phyloP scores from a whole-genome alignment of 1,140 invertebrate genomes.

The Temnothorax curvispinosus region DNA sequence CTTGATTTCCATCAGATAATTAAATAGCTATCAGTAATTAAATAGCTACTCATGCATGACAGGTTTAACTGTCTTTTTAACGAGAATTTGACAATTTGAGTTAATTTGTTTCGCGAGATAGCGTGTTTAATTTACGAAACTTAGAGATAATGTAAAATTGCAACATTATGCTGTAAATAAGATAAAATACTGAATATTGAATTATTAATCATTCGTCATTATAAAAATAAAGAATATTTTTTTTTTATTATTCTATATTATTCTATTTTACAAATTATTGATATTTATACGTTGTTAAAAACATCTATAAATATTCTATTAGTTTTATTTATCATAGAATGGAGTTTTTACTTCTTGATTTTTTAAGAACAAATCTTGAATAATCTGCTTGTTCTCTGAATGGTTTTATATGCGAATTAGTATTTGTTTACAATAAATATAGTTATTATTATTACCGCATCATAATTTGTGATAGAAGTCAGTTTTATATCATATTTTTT shows the following conservation, averaged over 20 bases:
- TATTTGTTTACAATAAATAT: neutral
- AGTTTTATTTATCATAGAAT: neutral
- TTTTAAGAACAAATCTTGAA: neutral
- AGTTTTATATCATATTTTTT: neutral
- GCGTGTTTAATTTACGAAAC: neutral
- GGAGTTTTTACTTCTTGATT: neutral
- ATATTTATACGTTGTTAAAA: neutral
- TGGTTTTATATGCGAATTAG: neutral
- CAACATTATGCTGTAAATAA: neutral
- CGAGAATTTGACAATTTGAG: neutral
- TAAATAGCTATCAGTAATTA: neutral
- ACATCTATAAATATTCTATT: neutral
- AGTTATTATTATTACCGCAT: neutral
- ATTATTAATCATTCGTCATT: neutral
- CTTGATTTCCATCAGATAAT: neutral
- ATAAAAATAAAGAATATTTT: neutral
- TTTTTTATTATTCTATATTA: no score
- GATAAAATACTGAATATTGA: neutral
- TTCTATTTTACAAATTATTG: neutral
- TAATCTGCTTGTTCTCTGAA: neutral
- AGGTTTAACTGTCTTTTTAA: neutral
- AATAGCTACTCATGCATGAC: neutral
- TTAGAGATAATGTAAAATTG: constrained; percentile 2
- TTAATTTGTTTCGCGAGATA: neutral
- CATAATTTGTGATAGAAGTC: neutral